A percentile compares a stretch with the other conserved stretches of the same genome.
Conservation (phyloP, 1,140 invertebrate species). For the Aplysia californica region DNA sequence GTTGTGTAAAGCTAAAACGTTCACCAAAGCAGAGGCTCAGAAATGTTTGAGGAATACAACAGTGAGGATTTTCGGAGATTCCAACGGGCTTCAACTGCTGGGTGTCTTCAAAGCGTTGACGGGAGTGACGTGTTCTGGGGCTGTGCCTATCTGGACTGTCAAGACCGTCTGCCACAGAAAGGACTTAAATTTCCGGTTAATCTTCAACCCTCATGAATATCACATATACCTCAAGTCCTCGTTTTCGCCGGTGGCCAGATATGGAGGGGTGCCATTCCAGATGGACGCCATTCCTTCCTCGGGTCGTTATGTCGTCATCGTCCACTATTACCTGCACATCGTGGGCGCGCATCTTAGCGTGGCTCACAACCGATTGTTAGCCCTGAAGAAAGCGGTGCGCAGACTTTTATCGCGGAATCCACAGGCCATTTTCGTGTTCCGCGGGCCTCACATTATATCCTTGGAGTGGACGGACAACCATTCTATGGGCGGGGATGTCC, state of each 20-base stretch:
- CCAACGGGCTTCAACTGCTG: neutral
- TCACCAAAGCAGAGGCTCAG: neutral
- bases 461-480: neutral
- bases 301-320: neutral
- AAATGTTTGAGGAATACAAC: neutral
- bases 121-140: no score
- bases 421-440: neutral
- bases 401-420: neutral
- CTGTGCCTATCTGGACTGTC: neutral
- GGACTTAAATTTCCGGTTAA: neutral
- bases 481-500: neutral
- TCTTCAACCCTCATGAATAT: neutral
- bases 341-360: neutral
- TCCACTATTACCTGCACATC: slow-evolving; percentile 13
- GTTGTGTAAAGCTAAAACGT: neutral
- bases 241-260: neutral
- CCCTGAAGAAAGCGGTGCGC: neutral
- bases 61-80: slow-evolving; percentile 8
- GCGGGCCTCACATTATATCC: slow-evolving; percentile 5
- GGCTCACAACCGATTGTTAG: neutral
- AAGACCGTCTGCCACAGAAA: neutral
- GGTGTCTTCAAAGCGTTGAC: no score
- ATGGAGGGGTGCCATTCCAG: neutral
- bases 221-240: neutral
- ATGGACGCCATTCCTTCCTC: neutral